Percentiles rank a stretch among this genome's conserved stretches.
Evolutionary conservation across 2,113 vertebrate genomes (phyloP).

Genomic region (Stegastes partitus): DNA sequence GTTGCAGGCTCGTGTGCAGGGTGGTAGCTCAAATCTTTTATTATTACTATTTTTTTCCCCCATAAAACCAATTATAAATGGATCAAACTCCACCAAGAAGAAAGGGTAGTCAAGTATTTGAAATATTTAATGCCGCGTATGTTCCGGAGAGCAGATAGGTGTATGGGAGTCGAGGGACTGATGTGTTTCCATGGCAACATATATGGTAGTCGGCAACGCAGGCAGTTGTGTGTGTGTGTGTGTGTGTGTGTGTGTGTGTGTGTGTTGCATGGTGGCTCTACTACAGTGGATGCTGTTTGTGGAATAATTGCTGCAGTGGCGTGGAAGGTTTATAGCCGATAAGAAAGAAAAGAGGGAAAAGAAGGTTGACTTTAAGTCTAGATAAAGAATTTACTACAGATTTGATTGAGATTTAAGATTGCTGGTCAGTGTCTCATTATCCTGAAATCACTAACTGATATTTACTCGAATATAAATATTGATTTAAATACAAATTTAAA

Average conservation of each 20-base stretch:
- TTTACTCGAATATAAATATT: not conserved
- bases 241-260: not conserved
- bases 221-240: conserved; percentile 21
- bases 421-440: not conserved
- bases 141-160: conserved; percentile 46
- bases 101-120: conserved; percentile 41
- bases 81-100: conserved; percentile 7
- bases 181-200: conserved; percentile 84
- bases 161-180: conserved; percentile 46
- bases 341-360: not conserved
- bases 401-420: conserved; percentile 7
- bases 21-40: not conserved
- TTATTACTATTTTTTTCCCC: too few relatives aligned
- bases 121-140: conserved; percentile 69
- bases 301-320: conserved; percentile 12
- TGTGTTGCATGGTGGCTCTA: conserved; percentile 26
- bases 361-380: not conserved
- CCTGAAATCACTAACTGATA: not conserved
- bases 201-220: conserved; percentile 32
- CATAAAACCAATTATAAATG: conserved; percentile 28
- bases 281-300: conserved; percentile 17
- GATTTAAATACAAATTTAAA: too few relatives aligned
- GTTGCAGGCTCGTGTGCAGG: conserved; percentile 2
- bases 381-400: not conserved
- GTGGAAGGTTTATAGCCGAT: not conserved